Evolutionary conservation across 2,888 invertebrate genomes (phyloP).

Genomic region (Steinernema hermaphroditum): DNA sequence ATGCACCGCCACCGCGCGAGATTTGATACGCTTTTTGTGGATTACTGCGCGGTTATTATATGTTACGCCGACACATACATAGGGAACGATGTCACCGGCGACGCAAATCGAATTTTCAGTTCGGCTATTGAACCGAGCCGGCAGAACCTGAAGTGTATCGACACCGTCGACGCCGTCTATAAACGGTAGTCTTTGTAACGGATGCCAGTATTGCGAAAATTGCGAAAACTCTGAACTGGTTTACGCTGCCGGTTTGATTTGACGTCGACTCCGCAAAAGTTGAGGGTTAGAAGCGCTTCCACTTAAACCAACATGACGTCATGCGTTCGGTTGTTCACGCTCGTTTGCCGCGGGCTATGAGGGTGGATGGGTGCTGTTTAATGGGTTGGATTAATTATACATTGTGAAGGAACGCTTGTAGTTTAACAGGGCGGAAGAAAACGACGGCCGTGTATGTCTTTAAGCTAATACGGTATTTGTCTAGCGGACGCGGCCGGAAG

Average conservation of each 20-base stretch:
- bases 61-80: background rate
- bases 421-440: background rate
- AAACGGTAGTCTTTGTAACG: too few species aligned
- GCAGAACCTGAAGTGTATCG: too few species aligned
- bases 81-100: background rate
- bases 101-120: too few species aligned
- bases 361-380: background rate
- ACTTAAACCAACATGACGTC: background rate
- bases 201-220: background rate
- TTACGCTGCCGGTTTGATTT: too few species aligned
- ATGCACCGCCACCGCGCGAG: background rate
- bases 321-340: background rate
- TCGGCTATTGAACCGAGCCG: too few species aligned
- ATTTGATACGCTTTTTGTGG: background rate
- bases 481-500: background rate
- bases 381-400: too few species aligned
- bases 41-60: too few species aligned
- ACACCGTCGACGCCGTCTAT: too few species aligned
- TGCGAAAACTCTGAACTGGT: background rate
- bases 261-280: too few species aligned
- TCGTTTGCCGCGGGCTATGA: constrained; percentile 3
- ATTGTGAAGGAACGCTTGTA: constrained; percentile 2
- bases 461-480: constrained; percentile 25
- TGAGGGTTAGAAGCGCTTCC: too few species aligned
- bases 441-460: background rate